phyloP scores from a whole-genome alignment of 2,888 invertebrate genomes.

The Phragmatobia fuliginosa region DNA sequence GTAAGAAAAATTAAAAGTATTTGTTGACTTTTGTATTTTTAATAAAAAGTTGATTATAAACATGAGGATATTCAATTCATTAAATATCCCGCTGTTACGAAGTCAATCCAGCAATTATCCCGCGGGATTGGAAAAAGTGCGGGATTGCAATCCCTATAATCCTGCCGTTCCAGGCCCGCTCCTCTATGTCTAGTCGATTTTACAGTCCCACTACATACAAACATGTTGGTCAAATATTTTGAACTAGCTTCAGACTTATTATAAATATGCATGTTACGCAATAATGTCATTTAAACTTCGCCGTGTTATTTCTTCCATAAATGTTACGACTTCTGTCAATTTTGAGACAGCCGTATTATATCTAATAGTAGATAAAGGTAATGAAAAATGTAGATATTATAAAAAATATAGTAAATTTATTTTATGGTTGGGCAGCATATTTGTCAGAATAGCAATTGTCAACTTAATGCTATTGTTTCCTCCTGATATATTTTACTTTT shows the following conservation, averaged over 20 bases:
- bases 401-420: too few species aligned
- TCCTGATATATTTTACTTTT: too few species aligned
- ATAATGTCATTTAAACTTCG: not conserved
- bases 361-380: too few species aligned
- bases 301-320: not conserved
- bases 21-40: too few species aligned
- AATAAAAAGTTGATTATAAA: too few species aligned
- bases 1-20: too few species aligned
- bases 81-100: too few species aligned
- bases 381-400: too few species aligned
- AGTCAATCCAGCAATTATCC: too few species aligned
- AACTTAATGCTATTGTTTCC: not conserved
- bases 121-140: too few species aligned
- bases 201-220: slow-evolving; percentile 4
- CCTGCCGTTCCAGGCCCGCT: not conserved
- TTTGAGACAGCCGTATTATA: not conserved
- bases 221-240: not conserved
- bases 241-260: not conserved
- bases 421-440: not conserved
- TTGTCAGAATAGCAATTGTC: not conserved
- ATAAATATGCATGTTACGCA: slow-evolving; percentile 5
- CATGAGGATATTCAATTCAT: too few species aligned
- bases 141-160: too few species aligned
- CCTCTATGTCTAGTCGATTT: slow-evolving; percentile 13
- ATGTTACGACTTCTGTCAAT: not conserved